Evolutionary conservation across 2,797 vertebrate genomes (phyloP), one percentile per base, ranked within the genome.

Genomic region (Simalia tracyae): DNA sequence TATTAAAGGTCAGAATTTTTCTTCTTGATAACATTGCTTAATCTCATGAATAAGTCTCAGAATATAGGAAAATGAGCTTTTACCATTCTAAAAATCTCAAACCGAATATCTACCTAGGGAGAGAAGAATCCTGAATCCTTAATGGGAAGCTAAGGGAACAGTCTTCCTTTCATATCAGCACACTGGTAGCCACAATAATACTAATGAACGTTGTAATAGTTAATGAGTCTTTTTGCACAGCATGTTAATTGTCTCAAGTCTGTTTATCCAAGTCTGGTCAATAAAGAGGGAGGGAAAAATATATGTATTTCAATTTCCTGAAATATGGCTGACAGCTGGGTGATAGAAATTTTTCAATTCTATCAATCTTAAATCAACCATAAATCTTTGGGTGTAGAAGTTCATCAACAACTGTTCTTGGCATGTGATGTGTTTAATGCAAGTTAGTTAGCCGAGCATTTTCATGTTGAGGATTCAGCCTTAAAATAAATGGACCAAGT

Each of bases 1-100:
- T 91, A 90, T 84, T 87, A 92, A 92, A 19, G 84, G 59, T 31
- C 81, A 85, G 76, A 28, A 81, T 91, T 61, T 87, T 59, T 56
- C 63, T 59, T 63, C 10, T 42, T 4, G 17, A 56, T 63, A 57
- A 81, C 56, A 17, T n/a, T 36, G 86, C 42, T 61, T 50, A 56
- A 9, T 76, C 64, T 8, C 28, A 93, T 59, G 87, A 61, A 89
- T 7, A 76, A 85, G 94, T 60, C n/a, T 68, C 12, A 76, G n/a
- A 26, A 90, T 50, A 31, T 92, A 57, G 64, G 90, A 86, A 56
- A 15, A 93, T 14, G 12, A 17, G 24, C 59, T 60, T 88, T 88
- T 84, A 36, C 22, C 86, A 0, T 0, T 89, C 88, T 92, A 81
- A 60, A 93, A 36, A 84, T 19, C 9, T 59, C 28, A 94, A 92